Percentiles rank a stretch among this genome's conserved stretches.
Evolutionary conservation across 2,113 vertebrate species (phyloP).

Genomic region (Perccottus glenii): DNA sequence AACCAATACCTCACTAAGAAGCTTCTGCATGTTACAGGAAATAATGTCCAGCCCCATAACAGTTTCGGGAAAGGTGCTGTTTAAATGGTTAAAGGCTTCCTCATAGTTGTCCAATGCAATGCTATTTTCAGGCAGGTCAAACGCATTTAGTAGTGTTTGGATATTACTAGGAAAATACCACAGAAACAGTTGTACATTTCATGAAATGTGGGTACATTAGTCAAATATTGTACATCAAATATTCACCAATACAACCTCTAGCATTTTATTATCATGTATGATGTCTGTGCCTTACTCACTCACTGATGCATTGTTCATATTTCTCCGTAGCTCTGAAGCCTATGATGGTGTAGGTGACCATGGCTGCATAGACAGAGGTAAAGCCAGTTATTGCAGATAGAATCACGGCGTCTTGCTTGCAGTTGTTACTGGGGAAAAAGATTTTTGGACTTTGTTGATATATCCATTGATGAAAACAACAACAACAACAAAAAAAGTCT

Average conservation of each 20-base stretch:
- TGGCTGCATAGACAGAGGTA: conserved; percentile 85
- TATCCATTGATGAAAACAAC: no score
- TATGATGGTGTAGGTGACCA: conserved; percentile 87
- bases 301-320: conserved; percentile 80
- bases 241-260: no score
- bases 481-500: no score
- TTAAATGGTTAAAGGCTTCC: conserved; percentile 29
- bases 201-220: no score
- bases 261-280: no score
- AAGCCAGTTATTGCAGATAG: conserved; percentile 86
- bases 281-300: conserved; percentile 64
- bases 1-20: conserved; percentile 25
- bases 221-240: no score
- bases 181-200: no score
- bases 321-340: conserved; percentile 87
- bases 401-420: conserved; percentile 83
- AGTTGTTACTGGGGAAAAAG: conserved; percentile 82
- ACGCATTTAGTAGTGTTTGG: conserved; percentile 54
- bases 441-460: neutral
- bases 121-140: conserved; percentile 62
- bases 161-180: conserved; percentile 68
- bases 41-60: conserved; percentile 20
- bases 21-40: conserved; percentile 28
- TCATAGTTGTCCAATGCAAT: conserved; percentile 62
- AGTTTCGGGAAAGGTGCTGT: conserved; percentile 41